Percentiles rank a stretch among this genome's conserved stretches.
phyloP scores from a whole-genome alignment of 2,888 invertebrate genomes.

The Orthonevra nobilis region DNA sequence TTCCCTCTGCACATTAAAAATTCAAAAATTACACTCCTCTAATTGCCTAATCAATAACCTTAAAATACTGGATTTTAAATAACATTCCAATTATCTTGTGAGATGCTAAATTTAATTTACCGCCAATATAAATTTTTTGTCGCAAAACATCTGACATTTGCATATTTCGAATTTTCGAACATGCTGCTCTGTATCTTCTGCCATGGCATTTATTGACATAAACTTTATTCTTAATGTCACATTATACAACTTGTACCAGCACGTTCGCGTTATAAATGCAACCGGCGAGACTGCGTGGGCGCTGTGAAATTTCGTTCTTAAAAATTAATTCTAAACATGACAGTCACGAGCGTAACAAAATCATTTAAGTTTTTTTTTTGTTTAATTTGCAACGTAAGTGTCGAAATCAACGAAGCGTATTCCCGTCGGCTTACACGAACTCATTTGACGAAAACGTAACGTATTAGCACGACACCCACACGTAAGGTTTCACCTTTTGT shows the following conservation, averaged over 20 bases:
- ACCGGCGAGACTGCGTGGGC: conserved; percentile 29
- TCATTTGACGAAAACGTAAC: too few species aligned
- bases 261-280: conserved; percentile 9
- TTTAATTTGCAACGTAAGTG: conserved; percentile 3
- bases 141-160: neutral
- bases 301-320: conserved; percentile 27
- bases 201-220: conserved; percentile 27
- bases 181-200: conserved; percentile 13
- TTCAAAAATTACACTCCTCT: too few species aligned
- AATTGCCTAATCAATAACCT: too few species aligned
- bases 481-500: too few species aligned
- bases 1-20: too few species aligned
- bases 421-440: too few species aligned
- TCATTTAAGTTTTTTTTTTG: conserved; percentile 45
- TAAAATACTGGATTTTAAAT: too few species aligned
- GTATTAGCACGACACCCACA: too few species aligned
- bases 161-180: neutral
- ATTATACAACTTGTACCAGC: conserved; percentile 20
- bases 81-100: too few species aligned
- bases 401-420: too few species aligned
- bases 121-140: too few species aligned
- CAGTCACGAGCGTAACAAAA: conserved; percentile 33
- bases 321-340: conserved; percentile 45
- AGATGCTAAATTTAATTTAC: too few species aligned
- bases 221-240: conserved; percentile 41